Evolutionary conservation across 2,797 vertebrate genomes (phyloP), one percentile per base, ranked within the genome.

Genomic region (Mormyrops boulengeri): DNA sequence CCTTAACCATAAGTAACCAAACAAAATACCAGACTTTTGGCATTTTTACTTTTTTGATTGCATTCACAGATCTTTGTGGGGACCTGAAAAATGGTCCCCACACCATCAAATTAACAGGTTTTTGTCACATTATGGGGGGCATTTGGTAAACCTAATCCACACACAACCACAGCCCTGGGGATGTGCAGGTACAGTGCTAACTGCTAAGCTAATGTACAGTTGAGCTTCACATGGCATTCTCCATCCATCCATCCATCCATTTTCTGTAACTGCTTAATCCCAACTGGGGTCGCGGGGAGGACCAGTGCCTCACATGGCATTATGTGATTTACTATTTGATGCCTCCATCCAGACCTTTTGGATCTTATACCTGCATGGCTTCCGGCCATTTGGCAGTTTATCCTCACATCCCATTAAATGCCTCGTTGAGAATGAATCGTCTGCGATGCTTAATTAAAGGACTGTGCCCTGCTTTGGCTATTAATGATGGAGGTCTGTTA

Each of bases 401-500:
- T 52, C 26, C 6, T 34, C 52, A 55, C 52, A 7, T 53, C 52
- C 85, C 85, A 19, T 38, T 87, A 87, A 55, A 12, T 53, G 50
- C 85, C 50, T 87, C 30, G 52, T 38, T 34, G 7, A 52, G 49
- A 85, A n/a, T 55, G 26, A 14, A 41, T 26, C 26, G 50, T n/a
- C 85, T 5, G 30, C 5, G 17, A 30, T 87, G 50, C 49, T 87
- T 87, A 87, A 87, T 87, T 87, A 87, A 87, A 87, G 34, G 85
- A 55, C 47, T 41, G 17, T 14, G 49, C 52, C 26, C 30, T 17
- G 17, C 6, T 17, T 57, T 87, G 26, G 52, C 30, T 55, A 57
- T 87, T 30, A 55, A 55, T 38, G 85, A 87, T 38, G 34, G 52
- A n/a, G 11, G 85, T 55, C 52, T 87, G 50, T 57, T 87, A 57